Evolutionary conservation across 2,113 vertebrate species (phyloP), one percentile per base, ranked within the genome.

Genomic region (Gobio gobio): DNA sequence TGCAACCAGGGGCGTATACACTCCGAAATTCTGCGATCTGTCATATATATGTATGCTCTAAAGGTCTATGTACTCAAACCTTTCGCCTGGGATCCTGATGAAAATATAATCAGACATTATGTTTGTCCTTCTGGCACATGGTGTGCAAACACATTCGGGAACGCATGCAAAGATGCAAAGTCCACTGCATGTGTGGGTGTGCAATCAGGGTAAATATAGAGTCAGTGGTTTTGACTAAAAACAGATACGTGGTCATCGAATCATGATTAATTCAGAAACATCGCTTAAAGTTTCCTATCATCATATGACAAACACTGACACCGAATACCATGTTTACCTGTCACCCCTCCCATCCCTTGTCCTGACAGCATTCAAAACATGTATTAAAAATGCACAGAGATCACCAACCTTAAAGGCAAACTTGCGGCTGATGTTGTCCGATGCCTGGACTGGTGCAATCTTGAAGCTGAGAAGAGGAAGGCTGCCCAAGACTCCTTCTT

Each of bases 341-440:
- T 66, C 26, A 63, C 26, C 66, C 29, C 16, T 73, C n/a, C 54
- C 51, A 56, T 18, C 13, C n/a, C 18, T 59, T 26, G 45, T 40
- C 79, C 14, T n/a, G 7, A 77, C 26, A 72, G 10, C 18, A 16
- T 70, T 66, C n/a, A 49, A 49, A 40, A 63, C 16, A 9, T 22
- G 6, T 26, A 40, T 5, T 12, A 59, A 66, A 51, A 45, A 20
- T n/a, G 58, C 58, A 61, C 47, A 51, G 13, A 59, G 3, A 33
- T 82, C 29, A 45, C 97, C 94, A 90, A 99, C 97, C 98, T 99
- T 98, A 95, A 99, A 99, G 29, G 97, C 96, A 89, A 97, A 95
- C 85, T 96, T 99, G 86, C 96, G 95, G 93, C 94, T 97, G 95
- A 99, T 95, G 95, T 96, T 98, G 90, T 99, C 97, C 0, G 94